Evolutionary conservation across 35 echinoderm and acorn worm species (phyloP).

Genomic region (Apostichopus californicus): DNA sequence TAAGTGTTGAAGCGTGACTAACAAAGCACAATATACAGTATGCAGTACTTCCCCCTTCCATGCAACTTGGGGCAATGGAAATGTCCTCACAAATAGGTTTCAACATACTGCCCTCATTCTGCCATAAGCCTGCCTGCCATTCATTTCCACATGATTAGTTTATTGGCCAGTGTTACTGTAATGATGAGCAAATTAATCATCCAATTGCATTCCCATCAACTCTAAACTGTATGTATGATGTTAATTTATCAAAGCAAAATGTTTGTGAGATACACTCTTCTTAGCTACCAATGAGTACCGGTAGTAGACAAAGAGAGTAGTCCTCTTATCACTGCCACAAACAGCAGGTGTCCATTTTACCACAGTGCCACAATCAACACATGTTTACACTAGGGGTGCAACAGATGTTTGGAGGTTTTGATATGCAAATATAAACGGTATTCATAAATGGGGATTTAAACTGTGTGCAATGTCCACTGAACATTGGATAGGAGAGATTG

Average conservation of each 20-base stretch:
- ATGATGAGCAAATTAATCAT: not conserved
- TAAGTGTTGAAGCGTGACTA: too few relatives aligned
- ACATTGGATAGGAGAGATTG: not conserved
- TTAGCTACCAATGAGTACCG: not conserved
- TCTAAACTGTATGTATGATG: not conserved
- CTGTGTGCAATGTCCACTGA: not conserved
- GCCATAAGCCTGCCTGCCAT: too few relatives aligned
- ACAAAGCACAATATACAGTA: too few relatives aligned
- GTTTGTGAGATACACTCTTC: too few relatives aligned
- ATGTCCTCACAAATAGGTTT: too few relatives aligned
- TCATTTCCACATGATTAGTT: too few relatives aligned
- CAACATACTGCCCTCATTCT: too few relatives aligned
- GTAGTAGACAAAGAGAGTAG: not conserved
- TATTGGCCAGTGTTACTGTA: too few relatives aligned
- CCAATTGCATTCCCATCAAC: not conserved
- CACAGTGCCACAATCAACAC: conserved; percentile 8
- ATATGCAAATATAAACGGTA: conserved; percentile 14
- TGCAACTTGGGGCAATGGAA: too few relatives aligned
- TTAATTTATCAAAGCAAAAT: too few relatives aligned
- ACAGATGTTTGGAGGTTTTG: conserved; percentile 29
- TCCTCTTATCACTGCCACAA: conserved; percentile 23
- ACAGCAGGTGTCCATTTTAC: conserved; percentile 18
- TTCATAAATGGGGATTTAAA: not conserved
- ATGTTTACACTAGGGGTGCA: conserved; percentile 47
- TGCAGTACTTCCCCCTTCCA: too few relatives aligned